These are phyloP conservation scores for Drosophila meridiana DNA, from an alignment of 2,888 invertebrate genomes.

Conservation along the genomic window DNA sequence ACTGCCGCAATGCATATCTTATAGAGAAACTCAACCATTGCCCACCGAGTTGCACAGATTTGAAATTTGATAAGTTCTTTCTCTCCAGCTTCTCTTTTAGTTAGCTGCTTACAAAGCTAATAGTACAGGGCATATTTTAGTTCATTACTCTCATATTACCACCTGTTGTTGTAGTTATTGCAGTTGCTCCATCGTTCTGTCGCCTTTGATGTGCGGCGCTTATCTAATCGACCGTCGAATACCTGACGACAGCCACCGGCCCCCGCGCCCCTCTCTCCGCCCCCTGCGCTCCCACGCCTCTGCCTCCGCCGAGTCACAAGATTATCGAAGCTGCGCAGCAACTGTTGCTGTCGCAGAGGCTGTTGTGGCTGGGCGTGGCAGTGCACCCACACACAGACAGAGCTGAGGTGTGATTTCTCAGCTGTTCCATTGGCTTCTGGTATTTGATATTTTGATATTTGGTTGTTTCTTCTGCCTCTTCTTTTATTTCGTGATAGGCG, in stretches of 20 bases:
- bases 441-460: conserved; percentile 27
- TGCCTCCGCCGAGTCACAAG: conserved; percentile 22
- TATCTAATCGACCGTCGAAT: conserved; percentile 60
- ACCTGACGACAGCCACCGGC: conserved; percentile 25
- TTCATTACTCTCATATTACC: background rate
- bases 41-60: background rate
- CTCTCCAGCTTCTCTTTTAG: background rate
- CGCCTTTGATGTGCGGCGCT: conserved; percentile 59
- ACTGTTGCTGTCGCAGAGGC: conserved; percentile 6
- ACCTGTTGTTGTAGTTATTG: conserved; percentile 15
- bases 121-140: background rate
- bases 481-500: conserved; percentile 19
- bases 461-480: conserved; percentile 4
- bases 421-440: conserved; percentile 45
- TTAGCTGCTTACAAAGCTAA: too few relatives aligned
- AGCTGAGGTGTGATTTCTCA: conserved; percentile 16
- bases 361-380: conserved; percentile 12
- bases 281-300: background rate
- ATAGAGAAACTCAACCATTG: background rate
- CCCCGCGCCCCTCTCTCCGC: background rate
- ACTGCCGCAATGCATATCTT: background rate
- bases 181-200: conserved; percentile 32
- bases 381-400: conserved; percentile 2
- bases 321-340: conserved; percentile 68
- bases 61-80: background rate